Percentiles rank a stretch among this genome's conserved stretches.
phyloP scores from a whole-genome alignment of 2,113 vertebrate species.

The Tetrao urogallus region DNA sequence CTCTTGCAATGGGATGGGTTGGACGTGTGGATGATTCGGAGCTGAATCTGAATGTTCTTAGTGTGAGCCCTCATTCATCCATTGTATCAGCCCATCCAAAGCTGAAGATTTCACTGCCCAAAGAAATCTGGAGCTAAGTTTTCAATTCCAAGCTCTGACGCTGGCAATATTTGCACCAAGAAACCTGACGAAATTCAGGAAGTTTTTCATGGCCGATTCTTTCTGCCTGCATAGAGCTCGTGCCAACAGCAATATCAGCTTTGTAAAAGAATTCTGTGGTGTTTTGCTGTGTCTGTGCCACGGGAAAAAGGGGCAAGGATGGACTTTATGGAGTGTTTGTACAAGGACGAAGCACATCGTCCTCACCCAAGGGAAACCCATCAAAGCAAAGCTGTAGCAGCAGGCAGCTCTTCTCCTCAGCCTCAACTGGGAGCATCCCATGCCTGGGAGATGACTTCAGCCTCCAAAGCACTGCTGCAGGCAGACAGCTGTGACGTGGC shows the following conservation, averaged over 20 bases:
- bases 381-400: not conserved
- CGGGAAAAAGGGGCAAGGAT: accelerated
- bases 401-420: not conserved
- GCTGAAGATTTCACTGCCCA: not conserved
- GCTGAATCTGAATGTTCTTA: conserved; percentile 29
- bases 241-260: not conserved
- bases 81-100: conserved; percentile 17
- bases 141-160: not conserved
- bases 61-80: not conserved
- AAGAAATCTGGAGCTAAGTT: conserved; percentile 39
- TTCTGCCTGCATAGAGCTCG: not conserved
- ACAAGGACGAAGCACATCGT: not conserved
- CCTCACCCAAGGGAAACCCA: not conserved
- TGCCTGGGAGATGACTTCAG: not conserved
- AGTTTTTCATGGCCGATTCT: not conserved
- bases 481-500: conserved; percentile 36
- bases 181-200: not conserved
- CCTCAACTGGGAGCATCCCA: not conserved
- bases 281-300: not conserved
- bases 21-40: conserved; percentile 1
- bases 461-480: not conserved
- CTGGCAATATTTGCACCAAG: not conserved
- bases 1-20: not conserved
- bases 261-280: not conserved
- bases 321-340: not conserved